Percentiles rank a stretch among this genome's conserved stretches.
Conservation (phyloP, 1,140 invertebrate genomes). For the Drosophila mauritiana region DNA sequence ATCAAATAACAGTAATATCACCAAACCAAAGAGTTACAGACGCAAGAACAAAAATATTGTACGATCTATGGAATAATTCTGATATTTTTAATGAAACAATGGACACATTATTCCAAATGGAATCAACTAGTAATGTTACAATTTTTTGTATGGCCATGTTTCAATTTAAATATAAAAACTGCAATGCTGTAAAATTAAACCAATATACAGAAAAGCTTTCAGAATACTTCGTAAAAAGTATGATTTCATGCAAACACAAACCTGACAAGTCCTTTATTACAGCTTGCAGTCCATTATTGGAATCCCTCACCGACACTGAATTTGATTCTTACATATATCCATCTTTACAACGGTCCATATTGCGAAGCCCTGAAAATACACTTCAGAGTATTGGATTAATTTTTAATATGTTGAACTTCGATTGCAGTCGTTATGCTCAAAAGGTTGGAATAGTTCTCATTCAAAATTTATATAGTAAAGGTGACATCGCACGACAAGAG, state of each 20-base stretch:
- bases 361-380: constrained; percentile 97
- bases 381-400: constrained; percentile 92
- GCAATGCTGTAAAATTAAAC: constrained; percentile 80
- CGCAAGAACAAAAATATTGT: constrained; percentile 69
- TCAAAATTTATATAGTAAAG: constrained; percentile 92
- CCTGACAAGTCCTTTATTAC: constrained; percentile 89
- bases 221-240: constrained; percentile 91
- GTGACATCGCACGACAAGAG: constrained; percentile 90
- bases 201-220: constrained; percentile 86
- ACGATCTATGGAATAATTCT: constrained; percentile 70
- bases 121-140: constrained; percentile 55
- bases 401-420: constrained; percentile 89
- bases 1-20: constrained; percentile 60
- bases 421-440: constrained; percentile 91
- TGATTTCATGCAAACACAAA: constrained; percentile 92
- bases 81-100: constrained; percentile 58
- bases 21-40: constrained; percentile 62
- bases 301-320: constrained; percentile 88
- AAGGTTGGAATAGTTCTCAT: constrained; percentile 94
- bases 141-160: constrained; percentile 66
- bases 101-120: constrained; percentile 59
- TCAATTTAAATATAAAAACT: constrained; percentile 43
- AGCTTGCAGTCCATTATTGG: constrained; percentile 88
- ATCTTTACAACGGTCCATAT: constrained; percentile 94
- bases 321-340: constrained; percentile 92